These are phyloP conservation scores for Sericinus montela DNA, from an alignment of 2,888 invertebrate genomes.

Conservation along the genomic window DNA sequence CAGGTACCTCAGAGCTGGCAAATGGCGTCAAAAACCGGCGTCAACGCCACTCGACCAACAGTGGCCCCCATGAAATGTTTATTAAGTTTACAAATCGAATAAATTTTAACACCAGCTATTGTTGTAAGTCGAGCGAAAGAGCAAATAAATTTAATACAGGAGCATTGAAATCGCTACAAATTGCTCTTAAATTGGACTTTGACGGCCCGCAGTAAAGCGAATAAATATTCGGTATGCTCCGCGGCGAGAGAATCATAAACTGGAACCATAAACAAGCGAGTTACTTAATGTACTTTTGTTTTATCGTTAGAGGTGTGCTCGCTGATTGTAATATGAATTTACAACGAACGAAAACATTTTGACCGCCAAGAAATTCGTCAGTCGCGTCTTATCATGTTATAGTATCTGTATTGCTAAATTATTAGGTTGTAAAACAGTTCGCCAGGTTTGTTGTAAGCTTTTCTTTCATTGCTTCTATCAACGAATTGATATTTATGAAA, in stretches of 20 bases:
- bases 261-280: conserved; percentile 28
- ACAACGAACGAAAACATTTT: neutral
- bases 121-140: neutral
- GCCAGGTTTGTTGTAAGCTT: neutral
- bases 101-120: neutral
- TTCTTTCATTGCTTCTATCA: neutral
- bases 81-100: neutral
- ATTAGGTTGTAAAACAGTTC: neutral
- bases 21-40: too few relatives aligned
- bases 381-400: neutral
- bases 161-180: conserved; percentile 16
- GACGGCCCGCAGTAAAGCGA: conserved; percentile 29
- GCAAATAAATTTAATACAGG: conserved; percentile 3
- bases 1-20: too few relatives aligned
- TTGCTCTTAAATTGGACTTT: conserved; percentile 21
- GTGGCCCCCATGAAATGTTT: too few relatives aligned
- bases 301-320: conserved; percentile 2
- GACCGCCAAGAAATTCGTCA: neutral
- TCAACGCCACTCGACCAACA: too few relatives aligned
- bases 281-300: neutral
- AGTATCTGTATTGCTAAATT: neutral
- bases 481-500: neutral
- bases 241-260: conserved; percentile 28
- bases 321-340: conserved; percentile 9
- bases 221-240: conserved; percentile 41